Evolutionary conservation across 2,888 invertebrate species (phyloP), one percentile per base, ranked within the genome.

Genomic region (Diarsia dahlii): DNA sequence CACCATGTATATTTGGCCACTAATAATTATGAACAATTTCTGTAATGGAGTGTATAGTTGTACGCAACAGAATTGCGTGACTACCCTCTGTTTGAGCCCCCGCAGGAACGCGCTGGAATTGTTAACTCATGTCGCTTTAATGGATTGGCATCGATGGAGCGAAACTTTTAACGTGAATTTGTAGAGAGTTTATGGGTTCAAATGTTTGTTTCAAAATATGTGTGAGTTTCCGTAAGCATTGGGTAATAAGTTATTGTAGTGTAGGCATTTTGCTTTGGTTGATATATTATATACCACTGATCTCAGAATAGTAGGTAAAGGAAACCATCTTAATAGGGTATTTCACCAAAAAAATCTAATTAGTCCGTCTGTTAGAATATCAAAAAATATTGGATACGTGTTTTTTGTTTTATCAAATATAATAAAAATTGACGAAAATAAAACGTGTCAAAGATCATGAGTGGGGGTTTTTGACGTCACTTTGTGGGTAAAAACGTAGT

Each of bases 11-110:
- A 50, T 84, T 75, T 75, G 8, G 3, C 18, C n/a, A 67, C 65
- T 78, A 84, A 82, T 86, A 81, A 84, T 82, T 84, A 76, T 66
- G 20, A 84, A 88, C 88, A 87, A 88, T 86, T 88, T 84, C 50
- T 72, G 78, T 86, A 87, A 87, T 87, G 74, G 78, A 84, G 68
- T 77, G 72, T 75, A 75, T 74, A 34, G 82, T 46, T 52, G 39
- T 82, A 81, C 71, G 78, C 68, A 68, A 52, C 62, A 65, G 48
- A 39, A 56, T 87, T 65, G 87, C 87, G 87, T 87, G 87, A 81
- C 84, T 80, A n/a, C 34, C 54, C 64, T 56, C 78, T 48, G 71
- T 88, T 82, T 66, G 23, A 18, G 46, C 28, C 82, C 85, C 84
- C 88, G 28, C n/a, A 74, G 82, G 87, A 67, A 54, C 28, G 46